These are phyloP conservation scores for Vanacampus margaritifer DNA, from an alignment of 2,113 vertebrate genomes.

Conservation along the genomic window DNA sequence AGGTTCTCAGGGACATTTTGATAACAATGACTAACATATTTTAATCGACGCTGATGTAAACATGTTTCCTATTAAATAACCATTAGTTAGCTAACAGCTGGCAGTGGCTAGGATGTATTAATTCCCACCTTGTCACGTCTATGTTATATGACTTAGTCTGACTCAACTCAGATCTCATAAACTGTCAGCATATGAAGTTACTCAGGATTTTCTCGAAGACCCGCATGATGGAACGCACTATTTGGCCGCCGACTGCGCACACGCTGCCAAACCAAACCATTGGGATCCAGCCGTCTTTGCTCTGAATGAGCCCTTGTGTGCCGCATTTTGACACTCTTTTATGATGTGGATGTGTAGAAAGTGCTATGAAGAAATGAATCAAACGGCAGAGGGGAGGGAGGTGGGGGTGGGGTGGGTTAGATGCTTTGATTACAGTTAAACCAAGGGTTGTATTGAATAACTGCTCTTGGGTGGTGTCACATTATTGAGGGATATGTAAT, in stretches of 20 bases:
- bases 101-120: not conserved
- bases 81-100: conserved; percentile 3
- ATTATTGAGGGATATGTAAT: conserved; percentile 54
- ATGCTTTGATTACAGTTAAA: conserved; percentile 44
- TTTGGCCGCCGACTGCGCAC: conserved; percentile 27
- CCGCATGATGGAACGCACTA: conserved; percentile 14
- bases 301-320: conserved; percentile 9
- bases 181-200: conserved; percentile 9
- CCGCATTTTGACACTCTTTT: conserved; percentile 24
- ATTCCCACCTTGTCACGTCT: not conserved
- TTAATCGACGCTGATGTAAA: not conserved
- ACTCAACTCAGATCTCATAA: conserved; percentile 14
- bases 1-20: not conserved
- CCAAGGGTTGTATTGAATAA: conserved; percentile 49
- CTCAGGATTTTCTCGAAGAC: conserved; percentile 18
- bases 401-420: not conserved
- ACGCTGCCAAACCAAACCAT: conserved; percentile 29
- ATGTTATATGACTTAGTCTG: conserved; percentile 4
- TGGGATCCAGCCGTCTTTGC: conserved; percentile 10
- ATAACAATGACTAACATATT: not conserved
- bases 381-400: conserved; percentile 21
- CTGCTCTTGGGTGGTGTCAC: conserved; percentile 51
- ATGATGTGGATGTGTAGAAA: conserved; percentile 33
- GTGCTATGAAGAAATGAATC: conserved; percentile 34
- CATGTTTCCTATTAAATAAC: conserved; percentile 5